These are phyloP conservation scores for Nansenia antarctica DNA, from an alignment of 2,113 vertebrate genomes.

Conservation along the genomic window DNA sequence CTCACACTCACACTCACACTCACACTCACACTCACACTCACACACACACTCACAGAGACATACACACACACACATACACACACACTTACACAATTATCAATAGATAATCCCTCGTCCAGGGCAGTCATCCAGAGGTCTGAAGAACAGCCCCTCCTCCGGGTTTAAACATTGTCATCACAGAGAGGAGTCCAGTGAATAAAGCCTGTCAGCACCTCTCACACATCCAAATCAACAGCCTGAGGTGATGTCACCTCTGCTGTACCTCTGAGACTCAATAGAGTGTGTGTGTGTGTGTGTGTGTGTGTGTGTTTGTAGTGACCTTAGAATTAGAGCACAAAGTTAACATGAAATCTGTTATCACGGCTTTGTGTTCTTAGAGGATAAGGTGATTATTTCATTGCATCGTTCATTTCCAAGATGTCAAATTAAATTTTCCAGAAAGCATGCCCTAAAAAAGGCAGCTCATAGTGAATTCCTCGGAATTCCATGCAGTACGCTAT, in stretches of 20 bases:
- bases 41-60: constrained; percentile 26
- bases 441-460: no score
- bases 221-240: not conserved
- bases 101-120: constrained; percentile 34
- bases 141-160: not conserved
- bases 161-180: not conserved
- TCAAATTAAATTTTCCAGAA: no score
- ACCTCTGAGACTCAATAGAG: not conserved
- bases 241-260: not conserved
- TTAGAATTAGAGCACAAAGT: no score
- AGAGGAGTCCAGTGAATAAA: not conserved
- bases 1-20: not conserved
- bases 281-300: not conserved
- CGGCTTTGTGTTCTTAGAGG: no score
- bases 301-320: no score
- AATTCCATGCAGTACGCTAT: no score
- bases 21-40: constrained; percentile 41
- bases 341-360: no score
- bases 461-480: no score
- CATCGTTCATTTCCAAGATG: no score
- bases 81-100: constrained; percentile 60
- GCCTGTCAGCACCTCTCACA: not conserved
- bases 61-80: not conserved
- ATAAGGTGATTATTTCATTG: no score
- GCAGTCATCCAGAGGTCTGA: not conserved